Conservation (phyloP, 1,140 invertebrate genomes). For the Tetranychus cinnabarinus region DNA sequence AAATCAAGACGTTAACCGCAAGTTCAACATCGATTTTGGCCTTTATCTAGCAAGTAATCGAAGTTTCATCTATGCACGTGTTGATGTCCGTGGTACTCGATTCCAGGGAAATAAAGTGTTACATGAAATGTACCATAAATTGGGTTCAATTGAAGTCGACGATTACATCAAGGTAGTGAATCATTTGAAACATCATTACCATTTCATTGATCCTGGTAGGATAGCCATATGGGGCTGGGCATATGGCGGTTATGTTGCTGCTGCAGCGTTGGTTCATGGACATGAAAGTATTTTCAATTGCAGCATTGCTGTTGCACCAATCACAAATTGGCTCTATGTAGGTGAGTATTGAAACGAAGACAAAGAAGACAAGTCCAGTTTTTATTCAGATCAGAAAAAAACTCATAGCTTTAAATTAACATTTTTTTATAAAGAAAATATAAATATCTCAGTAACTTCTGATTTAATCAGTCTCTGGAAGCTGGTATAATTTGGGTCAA, state of each 20-base stretch:
- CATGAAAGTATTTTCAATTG: slow-evolving; percentile 54
- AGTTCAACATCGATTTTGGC: slow-evolving; percentile 2
- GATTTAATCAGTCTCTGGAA: no score
- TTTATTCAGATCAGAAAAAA: no score
- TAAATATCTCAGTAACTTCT: no score
- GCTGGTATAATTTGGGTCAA: no score
- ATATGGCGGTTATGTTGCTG: slow-evolving; percentile 68
- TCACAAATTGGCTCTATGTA: slow-evolving; percentile 68
- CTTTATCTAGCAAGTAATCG: slow-evolving; percentile 3
- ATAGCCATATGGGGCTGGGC: slow-evolving; percentile 62
- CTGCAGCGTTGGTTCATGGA: slow-evolving; percentile 42
- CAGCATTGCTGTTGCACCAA: slow-evolving; percentile 67
- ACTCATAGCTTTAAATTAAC: no score
- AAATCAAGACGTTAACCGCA: slow-evolving; percentile 2
- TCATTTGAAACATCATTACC: slow-evolving; percentile 52
- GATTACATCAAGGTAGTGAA: slow-evolving; percentile 2
- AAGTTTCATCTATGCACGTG: not conserved
- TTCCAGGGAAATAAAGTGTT: slow-evolving; percentile 29
- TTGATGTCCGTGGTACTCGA: slow-evolving; percentile 1
- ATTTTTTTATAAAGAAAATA: no score
- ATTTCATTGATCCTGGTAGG: slow-evolving; percentile 57
- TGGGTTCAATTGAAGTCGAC: slow-evolving; percentile 20
- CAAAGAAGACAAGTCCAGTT: no score
- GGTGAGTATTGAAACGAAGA: not conserved
- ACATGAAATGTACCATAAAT: slow-evolving; percentile 49